phyloP scores from a whole-genome alignment of 1,140 invertebrate species.

The Eriosoma lanigerum region DNA sequence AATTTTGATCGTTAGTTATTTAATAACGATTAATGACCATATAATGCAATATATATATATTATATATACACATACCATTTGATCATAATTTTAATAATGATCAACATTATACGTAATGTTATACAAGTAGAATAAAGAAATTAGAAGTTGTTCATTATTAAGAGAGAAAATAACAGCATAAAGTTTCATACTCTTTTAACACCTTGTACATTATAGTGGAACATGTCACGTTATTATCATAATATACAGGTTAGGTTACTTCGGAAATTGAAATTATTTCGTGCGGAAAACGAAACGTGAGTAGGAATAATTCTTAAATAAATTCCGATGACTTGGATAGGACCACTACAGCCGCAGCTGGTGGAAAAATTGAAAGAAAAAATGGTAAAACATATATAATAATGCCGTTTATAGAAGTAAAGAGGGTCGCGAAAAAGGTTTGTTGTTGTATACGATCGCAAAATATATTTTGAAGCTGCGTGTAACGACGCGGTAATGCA shows the following conservation, averaged over 20 bases:
- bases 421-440: background rate
- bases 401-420: background rate
- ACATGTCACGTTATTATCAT: too few relatives aligned
- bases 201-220: too few relatives aligned
- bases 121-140: too few relatives aligned
- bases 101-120: too few relatives aligned
- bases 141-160: too few relatives aligned
- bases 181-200: too few relatives aligned
- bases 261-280: slow-evolving; percentile 35
- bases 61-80: too few relatives aligned
- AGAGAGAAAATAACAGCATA: too few relatives aligned
- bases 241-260: background rate
- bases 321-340: slow-evolving; percentile 28
- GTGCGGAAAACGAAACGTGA: slow-evolving; percentile 37
- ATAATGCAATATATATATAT: too few relatives aligned
- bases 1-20: too few relatives aligned
- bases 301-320: slow-evolving; percentile 24
- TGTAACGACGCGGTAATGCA: slow-evolving; percentile 1
- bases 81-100: too few relatives aligned
- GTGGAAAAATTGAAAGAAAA: background rate
- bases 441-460: background rate
- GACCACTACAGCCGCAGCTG: background rate
- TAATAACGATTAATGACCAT: too few relatives aligned
- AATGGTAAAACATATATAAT: background rate
- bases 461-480: slow-evolving; percentile 1